phyloP scores from a whole-genome alignment of 2,797 vertebrate genomes.

The Sciurus vulgaris region DNA sequence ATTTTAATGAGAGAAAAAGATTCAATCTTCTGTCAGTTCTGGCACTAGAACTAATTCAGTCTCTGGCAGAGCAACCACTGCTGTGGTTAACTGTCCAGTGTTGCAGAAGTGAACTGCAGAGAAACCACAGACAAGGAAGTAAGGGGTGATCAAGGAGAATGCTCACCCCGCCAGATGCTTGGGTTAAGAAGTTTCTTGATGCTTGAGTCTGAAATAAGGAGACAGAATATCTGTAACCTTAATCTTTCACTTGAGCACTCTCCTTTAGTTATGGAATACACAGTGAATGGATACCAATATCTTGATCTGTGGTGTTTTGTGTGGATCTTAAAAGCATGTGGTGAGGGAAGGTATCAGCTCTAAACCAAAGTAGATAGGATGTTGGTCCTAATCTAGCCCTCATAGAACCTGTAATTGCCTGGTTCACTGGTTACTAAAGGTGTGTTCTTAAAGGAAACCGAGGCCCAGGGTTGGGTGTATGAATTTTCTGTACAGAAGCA shows the following conservation, averaged over 20 bases:
- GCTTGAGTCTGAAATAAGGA: not conserved
- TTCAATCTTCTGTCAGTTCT: not conserved
- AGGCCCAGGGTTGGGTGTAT: not conserved
- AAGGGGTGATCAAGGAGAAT: not conserved
- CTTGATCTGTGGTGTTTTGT: slow-evolving; percentile 16
- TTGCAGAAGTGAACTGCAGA: not conserved
- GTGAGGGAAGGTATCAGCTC: not conserved
- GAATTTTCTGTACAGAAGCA: not conserved
- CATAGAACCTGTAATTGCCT: not conserved
- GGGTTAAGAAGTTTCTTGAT: not conserved
- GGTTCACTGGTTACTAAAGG: not conserved
- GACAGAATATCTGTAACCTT: not conserved
- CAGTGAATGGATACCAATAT: not conserved
- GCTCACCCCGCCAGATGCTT: not conserved
- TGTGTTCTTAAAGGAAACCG: not conserved
- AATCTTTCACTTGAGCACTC: not conserved
- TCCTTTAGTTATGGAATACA: not conserved
- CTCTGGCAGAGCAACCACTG: not conserved
- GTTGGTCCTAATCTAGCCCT: not conserved
- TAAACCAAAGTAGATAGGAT: not conserved
- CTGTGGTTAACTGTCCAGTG: not conserved
- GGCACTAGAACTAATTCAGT: not conserved
- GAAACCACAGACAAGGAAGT: not conserved
- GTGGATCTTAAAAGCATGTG: not conserved
- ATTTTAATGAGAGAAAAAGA: not conserved